Evolutionary conservation across 2,797 vertebrate genomes (phyloP).

Genomic region (Merluccius polli): DNA sequence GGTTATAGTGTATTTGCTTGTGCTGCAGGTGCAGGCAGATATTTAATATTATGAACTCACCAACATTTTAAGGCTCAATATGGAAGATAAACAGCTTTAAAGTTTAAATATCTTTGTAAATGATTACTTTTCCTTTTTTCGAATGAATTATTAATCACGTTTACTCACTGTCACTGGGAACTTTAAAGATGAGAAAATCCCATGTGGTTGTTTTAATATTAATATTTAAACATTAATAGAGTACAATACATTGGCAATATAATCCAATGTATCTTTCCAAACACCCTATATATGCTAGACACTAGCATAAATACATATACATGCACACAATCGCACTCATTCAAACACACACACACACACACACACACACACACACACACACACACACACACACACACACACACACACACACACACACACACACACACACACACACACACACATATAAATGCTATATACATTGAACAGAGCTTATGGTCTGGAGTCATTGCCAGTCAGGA

Average conservation of each 20-base stretch:
- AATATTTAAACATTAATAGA: not conserved
- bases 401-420: too few relatives aligned
- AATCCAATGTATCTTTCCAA: too few relatives aligned
- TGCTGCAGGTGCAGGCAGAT: not conserved
- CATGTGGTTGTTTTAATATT: not conserved
- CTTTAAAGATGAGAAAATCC: not conserved
- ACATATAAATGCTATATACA: too few relatives aligned
- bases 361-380: conserved; percentile 3
- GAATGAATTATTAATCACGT: not conserved
- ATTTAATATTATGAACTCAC: not conserved
- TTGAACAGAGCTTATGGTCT: too few relatives aligned
- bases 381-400: not conserved
- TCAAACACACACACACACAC: too few relatives aligned
- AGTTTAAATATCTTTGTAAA: not conserved
- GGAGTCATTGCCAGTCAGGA: too few relatives aligned
- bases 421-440: too few relatives aligned
- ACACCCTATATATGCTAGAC: too few relatives aligned
- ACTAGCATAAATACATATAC: too few relatives aligned
- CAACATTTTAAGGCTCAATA: not conserved
- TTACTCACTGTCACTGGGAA: not conserved
- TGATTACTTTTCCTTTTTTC: not conserved
- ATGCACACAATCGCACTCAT: too few relatives aligned
- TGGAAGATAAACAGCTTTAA: not conserved
- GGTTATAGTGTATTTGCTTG: too few relatives aligned
- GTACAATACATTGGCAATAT: not conserved